Evolutionary conservation across 2,888 invertebrate genomes (phyloP), one percentile per base, ranked within the genome.

Genomic region (Watsonalla cultraria): DNA sequence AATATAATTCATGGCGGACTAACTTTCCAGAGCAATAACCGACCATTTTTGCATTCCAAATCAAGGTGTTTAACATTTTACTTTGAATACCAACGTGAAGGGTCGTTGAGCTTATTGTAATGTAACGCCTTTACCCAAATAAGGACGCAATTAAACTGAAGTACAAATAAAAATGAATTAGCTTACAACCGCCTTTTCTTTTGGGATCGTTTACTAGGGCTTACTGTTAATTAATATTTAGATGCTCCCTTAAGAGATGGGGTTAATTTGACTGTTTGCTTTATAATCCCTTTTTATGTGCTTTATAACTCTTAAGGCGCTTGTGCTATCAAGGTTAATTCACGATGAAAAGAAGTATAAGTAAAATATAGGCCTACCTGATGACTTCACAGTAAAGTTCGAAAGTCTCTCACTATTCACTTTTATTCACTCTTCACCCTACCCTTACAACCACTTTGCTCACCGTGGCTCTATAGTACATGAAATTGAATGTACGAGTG

Each of bases 1-100:
- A 68, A 64, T 70, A 64, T 64, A 66, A 74, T 74, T 76, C 70
- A 78, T 72, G 59, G 60, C 62, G 52, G 54, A 57, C 61, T 70
- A 80, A 74, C 68, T 76, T 72, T 69, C 63, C 67, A 59, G 65
- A 63, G 72, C 68, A 73, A 75, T 81, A 74, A 74, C 67, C 68
- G 70, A 55, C 60, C 68, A 62, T 74, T 80, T 80, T 82, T 76
- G 79, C 73, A 80, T 74, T 82, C 76, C 74, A 80, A 81, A 82
- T 78, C 63, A 66, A 39, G 65, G 58, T 75, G 70, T 72, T 80
- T 78, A 75, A 75, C 76, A 77, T 79, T 77, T 74, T 68, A 59
- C 64, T 68, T 67, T 67, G 47, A 37, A 56, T 47, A 54, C 47
- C 46, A 47, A 57, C 47, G 52, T 66, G 65, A 63, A 66, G 69